phyloP scores from a whole-genome alignment of 2,888 invertebrate species.

The Lysandra bellargus region DNA sequence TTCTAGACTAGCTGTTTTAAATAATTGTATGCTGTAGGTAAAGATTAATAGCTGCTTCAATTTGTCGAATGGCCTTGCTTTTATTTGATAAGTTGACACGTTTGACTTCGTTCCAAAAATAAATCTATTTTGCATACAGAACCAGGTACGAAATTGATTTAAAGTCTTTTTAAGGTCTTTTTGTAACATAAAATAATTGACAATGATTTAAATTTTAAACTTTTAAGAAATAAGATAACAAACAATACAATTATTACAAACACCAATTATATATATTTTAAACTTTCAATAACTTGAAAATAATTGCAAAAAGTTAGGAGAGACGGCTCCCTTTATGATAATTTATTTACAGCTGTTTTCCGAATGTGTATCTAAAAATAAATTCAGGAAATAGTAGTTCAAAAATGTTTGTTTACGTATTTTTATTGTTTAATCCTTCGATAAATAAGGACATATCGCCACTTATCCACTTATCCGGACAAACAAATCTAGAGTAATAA shows the following conservation, averaged over 20 bases:
- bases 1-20: conserved; percentile 8
- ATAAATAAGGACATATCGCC: conserved; percentile 47
- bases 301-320: background rate
- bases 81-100: conserved; percentile 22
- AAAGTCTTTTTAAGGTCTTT: background rate
- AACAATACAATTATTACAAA: background rate
- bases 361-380: conserved; percentile 41
- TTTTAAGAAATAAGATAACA: background rate
- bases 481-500: background rate
- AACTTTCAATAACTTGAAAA: background rate
- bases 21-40: conserved; percentile 4
- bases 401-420: background rate
- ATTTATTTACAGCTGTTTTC: background rate
- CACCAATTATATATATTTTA: background rate
- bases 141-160: background rate
- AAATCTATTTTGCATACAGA: conserved; percentile 13
- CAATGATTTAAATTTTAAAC: background rate
- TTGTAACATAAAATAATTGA: background rate
- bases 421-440: conserved; percentile 40
- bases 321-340: background rate
- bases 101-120: conserved; percentile 17
- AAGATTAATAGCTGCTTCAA: conserved; percentile 20
- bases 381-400: conserved; percentile 43
- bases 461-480: conserved; percentile 39
- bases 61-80: conserved; percentile 22